phyloP scores from a whole-genome alignment of 2,797 vertebrate species.

The Enteromius afrohamiltoni region DNA sequence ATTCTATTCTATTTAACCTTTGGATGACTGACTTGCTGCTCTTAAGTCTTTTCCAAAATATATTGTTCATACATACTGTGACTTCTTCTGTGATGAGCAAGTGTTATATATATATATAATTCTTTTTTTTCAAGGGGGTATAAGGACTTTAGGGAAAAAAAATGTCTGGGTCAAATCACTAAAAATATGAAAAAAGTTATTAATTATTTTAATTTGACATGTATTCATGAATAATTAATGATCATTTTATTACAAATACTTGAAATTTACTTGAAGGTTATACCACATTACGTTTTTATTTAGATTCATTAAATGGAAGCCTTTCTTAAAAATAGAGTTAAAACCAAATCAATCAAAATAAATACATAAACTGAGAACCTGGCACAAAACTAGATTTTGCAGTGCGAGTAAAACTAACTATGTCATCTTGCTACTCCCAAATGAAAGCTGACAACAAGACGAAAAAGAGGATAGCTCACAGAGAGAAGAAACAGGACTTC shows the following conservation, averaged over 20 bases:
- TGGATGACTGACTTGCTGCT: accelerated
- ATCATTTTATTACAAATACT: neutral
- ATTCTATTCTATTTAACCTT: neutral
- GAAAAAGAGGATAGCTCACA: slow-evolving; percentile 90
- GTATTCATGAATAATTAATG: neutral
- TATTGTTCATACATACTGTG: neutral
- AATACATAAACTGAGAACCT: neutral
- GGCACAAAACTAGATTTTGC: neutral
- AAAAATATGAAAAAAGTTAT: neutral
- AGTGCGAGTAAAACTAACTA: neutral
- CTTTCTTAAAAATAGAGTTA: neutral
- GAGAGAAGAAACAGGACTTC: slow-evolving; percentile 93
- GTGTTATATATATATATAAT: neutral
- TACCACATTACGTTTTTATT: neutral
- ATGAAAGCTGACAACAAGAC: slow-evolving; percentile 88
- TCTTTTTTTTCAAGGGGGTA: neutral
- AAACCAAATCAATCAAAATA: neutral
- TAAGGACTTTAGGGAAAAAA: neutral
- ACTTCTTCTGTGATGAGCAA: too few species aligned
- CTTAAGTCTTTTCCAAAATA: neutral
- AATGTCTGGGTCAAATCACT: neutral
- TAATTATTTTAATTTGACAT: neutral
- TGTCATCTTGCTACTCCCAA: slow-evolving; percentile 15
- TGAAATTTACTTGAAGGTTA: neutral
- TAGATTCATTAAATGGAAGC: neutral